Evolutionary conservation across 2,797 vertebrate species (phyloP).

Genomic region (Spinibarbus caldwelli): DNA sequence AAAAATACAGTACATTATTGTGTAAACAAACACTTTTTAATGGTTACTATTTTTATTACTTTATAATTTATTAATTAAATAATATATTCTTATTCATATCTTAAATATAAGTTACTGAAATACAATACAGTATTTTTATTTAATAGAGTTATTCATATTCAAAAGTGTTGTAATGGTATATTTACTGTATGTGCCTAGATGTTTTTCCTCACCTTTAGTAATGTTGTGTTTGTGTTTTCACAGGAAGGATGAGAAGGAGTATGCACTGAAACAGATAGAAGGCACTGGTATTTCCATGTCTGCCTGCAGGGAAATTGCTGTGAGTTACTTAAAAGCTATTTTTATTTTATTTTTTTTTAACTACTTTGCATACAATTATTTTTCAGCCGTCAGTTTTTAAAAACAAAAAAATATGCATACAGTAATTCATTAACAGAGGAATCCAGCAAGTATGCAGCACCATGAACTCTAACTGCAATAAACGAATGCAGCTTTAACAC

Average conservation of each 20-base stretch:
- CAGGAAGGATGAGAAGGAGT: constrained; percentile 99
- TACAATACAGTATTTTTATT: neutral
- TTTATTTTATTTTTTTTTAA: no score
- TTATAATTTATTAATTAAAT: neutral
- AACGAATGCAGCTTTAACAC: neutral
- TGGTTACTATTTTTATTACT: neutral
- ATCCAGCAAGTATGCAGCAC: neutral
- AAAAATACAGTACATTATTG: no score
- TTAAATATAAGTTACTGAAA: neutral
- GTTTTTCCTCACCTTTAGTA: neutral
- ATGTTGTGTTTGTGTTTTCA: constrained; percentile 48
- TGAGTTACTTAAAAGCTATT: constrained; percentile 78
- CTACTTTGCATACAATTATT: neutral
- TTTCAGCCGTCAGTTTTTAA: neutral
- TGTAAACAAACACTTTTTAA: neutral
- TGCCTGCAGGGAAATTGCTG: constrained; percentile 98
- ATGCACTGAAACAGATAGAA: constrained; percentile 99
- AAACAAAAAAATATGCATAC: neutral
- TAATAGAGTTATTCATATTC: neutral
- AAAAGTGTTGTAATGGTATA: no score
- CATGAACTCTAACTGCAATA: neutral
- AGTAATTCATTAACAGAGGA: neutral
- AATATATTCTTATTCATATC: neutral
- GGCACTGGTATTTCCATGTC: constrained; percentile 99
- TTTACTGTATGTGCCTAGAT: neutral